phyloP scores from a whole-genome alignment of 1,140 invertebrate genomes.

The Spodoptera litura region DNA sequence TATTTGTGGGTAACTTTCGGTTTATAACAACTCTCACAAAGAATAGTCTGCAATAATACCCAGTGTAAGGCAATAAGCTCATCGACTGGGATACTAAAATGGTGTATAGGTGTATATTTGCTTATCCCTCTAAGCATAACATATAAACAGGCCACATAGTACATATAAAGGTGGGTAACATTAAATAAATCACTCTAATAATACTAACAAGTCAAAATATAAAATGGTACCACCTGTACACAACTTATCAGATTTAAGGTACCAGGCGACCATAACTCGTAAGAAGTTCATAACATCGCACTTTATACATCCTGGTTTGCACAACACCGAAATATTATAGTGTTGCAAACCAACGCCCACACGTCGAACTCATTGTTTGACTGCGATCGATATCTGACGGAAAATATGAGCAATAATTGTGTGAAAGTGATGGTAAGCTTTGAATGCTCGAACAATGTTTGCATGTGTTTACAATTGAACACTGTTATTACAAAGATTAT shows the following conservation, averaged over 20 bases:
- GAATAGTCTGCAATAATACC: no score
- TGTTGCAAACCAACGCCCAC: conserved; percentile 28
- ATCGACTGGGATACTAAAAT: no score
- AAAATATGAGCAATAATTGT: conserved; percentile 28
- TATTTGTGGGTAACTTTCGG: no score
- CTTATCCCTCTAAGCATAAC: no score
- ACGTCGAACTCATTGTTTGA: conserved; percentile 22
- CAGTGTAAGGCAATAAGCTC: no score
- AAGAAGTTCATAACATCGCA: conserved; percentile 9
- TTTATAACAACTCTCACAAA: no score
- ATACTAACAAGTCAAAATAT: not conserved
- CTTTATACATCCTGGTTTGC: conserved; percentile 24
- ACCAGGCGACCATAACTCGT: conserved; percentile 15
- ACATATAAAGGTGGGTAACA: no score
- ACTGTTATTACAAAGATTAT: not conserved
- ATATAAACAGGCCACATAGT: no score
- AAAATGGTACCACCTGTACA: not conserved
- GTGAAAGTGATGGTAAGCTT: conserved; percentile 30
- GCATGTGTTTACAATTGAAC: not conserved
- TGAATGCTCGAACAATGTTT: conserved; percentile 17
- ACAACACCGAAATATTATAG: conserved; percentile 29
- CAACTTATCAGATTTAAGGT: conserved; percentile 2
- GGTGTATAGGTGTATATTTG: no score
- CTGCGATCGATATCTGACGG: conserved; percentile 32
- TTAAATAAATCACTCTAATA: not conserved